Base-by-base conservation (phyloP, 2,888 invertebrate species). In the Pollenia griseotomentosa region DNA sequence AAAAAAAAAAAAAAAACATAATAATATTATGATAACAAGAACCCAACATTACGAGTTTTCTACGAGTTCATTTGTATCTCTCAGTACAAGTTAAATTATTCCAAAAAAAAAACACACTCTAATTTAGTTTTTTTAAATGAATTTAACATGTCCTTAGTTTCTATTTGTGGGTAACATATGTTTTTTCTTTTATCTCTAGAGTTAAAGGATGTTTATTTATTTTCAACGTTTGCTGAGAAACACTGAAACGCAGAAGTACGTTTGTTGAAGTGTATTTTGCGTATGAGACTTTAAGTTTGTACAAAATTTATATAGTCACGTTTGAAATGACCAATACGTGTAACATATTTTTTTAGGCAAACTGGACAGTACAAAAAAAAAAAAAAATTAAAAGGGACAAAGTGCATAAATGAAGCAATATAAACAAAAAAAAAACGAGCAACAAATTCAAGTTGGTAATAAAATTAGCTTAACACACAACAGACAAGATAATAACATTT, bases 281-380 rank as follows among this genome's bases (percentile, higher is more conserved):
- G 33, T 51, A 65, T 48, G 42, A 75, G 82, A 53, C 68, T 61
- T 61, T 75, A 75, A 61, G 78, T 79, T 83, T 44, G 48, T 73
- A 83, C 46, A 78, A 65, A 33, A 66, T 73, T 79, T 83, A 63
- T 74, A 79, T 75, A 70, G 86, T 86, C 86, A 86, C 86, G 83
- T 86, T 75, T 71, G 51, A 83, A 75, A 86, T 86, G 83, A 75
- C 83, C 86, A 75, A 23, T 12, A 86, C 86, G 86, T 86, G 86
- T 83, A 46, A 46, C 53, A 53, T 57, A 10, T 48, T 40, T 42
- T 16, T 65, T 10, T 23, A 12, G 51, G 44, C 14, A 16, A 44
- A 68, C 46, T 70, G 70, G 33, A 55, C 65, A 77, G 51, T 14
- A 2, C 14, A 55, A 55, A 5, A 40, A 46, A 44, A 23, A 59